Conservation (phyloP, 1,140 invertebrate species). For the Nephotettix cincticeps region DNA sequence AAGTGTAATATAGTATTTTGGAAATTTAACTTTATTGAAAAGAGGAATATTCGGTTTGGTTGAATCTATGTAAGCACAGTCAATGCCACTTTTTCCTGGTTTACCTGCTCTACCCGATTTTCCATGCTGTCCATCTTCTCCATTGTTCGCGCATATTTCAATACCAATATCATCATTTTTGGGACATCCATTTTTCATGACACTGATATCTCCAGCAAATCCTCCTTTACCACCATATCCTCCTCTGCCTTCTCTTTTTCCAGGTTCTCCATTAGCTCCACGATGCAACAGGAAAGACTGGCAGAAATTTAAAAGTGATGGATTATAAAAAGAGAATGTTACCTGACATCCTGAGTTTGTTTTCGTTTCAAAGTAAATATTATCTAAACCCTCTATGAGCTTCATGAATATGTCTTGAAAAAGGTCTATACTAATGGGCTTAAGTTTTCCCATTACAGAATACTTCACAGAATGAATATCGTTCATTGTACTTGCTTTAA, state of each 20-base stretch:
- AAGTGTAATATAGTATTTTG: neutral
- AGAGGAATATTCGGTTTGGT: too few relatives aligned
- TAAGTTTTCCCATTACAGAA: neutral
- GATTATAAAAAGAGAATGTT: slow-evolving; percentile 3
- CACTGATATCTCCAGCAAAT: slow-evolving; percentile 31
- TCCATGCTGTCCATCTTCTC: slow-evolving; percentile 9
- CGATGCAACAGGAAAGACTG: neutral
- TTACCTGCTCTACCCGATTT: neutral
- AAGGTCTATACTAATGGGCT: neutral
- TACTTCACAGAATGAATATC: neutral
- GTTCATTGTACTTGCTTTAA: neutral
- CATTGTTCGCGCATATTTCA: neutral
- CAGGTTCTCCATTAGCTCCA: slow-evolving; percentile 28
- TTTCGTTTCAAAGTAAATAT: neutral
- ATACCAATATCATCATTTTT: neutral
- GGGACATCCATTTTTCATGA: neutral
- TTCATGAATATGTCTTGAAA: neutral
- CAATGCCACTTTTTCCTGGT: slow-evolving; percentile 27
- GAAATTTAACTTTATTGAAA: neutral
- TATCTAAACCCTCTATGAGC: neutral
- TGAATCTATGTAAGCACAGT: slow-evolving; percentile 28
- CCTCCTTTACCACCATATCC: slow-evolving; percentile 34
- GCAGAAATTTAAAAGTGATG: neutral
- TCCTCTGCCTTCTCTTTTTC: slow-evolving; percentile 31
- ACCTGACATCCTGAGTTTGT: slow-evolving; percentile 3